Evolutionary conservation across 2,113 vertebrate species (phyloP).

Genomic region (Tachycineta bicolor): DNA sequence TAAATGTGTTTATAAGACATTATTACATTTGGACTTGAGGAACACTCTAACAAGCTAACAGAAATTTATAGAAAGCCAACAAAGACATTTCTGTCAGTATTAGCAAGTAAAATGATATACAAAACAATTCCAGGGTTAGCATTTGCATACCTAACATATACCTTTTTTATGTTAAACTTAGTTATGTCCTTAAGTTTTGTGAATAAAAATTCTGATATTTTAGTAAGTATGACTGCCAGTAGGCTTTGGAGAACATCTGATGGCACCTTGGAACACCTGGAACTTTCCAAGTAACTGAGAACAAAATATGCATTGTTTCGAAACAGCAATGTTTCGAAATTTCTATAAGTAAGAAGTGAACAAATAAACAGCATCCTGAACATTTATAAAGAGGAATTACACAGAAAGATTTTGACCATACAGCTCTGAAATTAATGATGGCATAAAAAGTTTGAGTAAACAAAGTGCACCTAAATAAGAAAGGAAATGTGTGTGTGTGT

Average conservation of each 20-base stretch:
- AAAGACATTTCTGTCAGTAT: not conserved
- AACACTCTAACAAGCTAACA: not conserved
- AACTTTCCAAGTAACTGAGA: not conserved
- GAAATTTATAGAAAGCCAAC: not conserved
- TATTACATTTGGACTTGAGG: not conserved
- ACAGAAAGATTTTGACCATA: not conserved
- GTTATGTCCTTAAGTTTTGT: not conserved
- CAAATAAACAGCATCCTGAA: not conserved
- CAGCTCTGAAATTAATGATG: not conserved
- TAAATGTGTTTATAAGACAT: not conserved
- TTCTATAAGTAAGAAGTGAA: not conserved
- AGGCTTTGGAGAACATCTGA: not conserved
- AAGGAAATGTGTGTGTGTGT: not conserved
- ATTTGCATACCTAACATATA: not conserved
- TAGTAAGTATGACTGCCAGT: not conserved
- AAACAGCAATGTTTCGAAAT: not conserved
- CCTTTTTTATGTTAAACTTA: not conserved
- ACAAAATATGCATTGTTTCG: not conserved
- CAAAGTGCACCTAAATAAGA: not conserved
- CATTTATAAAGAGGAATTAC: not conserved
- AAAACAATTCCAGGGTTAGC: not conserved
- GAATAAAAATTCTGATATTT: not conserved
- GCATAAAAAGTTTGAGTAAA: not conserved
- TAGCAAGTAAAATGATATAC: not conserved
- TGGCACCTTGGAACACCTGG: not conserved